These are phyloP conservation scores for Gallinago solitaria DNA, from an alignment of 2,797 vertebrate species.

Conservation along the genomic window DNA sequence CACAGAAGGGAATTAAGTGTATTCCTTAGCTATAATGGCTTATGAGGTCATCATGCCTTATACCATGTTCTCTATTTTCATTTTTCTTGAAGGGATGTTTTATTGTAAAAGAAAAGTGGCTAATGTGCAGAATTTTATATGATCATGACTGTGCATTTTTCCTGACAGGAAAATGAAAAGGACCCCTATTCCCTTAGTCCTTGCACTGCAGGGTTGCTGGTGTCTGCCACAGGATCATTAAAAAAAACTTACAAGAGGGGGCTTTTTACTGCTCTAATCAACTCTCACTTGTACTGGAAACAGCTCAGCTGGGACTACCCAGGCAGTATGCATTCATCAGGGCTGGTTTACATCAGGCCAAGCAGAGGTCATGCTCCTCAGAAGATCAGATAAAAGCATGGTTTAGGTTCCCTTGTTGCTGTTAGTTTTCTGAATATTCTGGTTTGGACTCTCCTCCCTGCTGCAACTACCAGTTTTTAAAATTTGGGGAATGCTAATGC, in stretches of 20 bases:
- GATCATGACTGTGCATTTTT: conserved; percentile 43
- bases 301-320: not conserved
- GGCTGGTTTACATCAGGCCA: not conserved
- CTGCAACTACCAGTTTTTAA: not conserved
- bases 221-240: not conserved
- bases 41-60: conserved; percentile 45
- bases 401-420: not conserved
- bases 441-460: not conserved
- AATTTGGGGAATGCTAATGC: not conserved
- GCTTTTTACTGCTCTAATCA: not conserved
- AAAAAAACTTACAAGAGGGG: not conserved
- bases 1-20: conserved; percentile 24
- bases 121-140: conserved; percentile 40
- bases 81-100: conserved; percentile 41
- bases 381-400: not conserved
- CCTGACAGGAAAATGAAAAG: not conserved
- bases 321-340: not conserved
- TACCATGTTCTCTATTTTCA: conserved; percentile 6
- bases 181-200: not conserved
- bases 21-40: conserved; percentile 43
- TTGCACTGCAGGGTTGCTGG: not conserved
- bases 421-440: not conserved
- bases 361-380: not conserved
- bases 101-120: conserved; percentile 51
- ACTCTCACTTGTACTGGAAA: not conserved